Base-by-base conservation (phyloP, 2,888 invertebrate species). In the Athalia rosae region DNA sequence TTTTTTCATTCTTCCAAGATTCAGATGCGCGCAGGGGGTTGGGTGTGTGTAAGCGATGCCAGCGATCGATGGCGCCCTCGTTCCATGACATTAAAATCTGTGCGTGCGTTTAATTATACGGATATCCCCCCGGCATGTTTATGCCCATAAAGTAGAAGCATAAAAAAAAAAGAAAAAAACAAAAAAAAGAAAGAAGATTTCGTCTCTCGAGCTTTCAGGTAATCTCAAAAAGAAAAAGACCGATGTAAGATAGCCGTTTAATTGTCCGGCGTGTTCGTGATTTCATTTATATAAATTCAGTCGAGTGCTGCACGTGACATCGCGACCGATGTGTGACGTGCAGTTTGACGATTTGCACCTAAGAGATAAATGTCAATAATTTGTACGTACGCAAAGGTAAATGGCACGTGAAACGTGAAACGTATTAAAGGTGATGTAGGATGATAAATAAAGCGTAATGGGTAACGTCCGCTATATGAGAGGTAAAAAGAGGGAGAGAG, bases 391-490 rank as follows among this genome's bases (percentile, higher is more conserved):
- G 71, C 43, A 71, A 71, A 58, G 71, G 71, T 71, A 58, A 71
- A 71, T 71, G 71, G 43, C 71, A 58, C 71, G 71, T 71, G 71
- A 58, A 71, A 71, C 71, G 71, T 71, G 58, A 71, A 71, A 71
- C 71, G 74, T 74, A 74, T 74, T 62, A 62, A 74, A 61, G 74
- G 48, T 74, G 74, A 74, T 74, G 61, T 74, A 74, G 48, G 43
- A 63, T 48, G 77, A 73, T 64, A 64, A 69, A 79, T 71, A 77
- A 76, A 74, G 67, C 74, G 78, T 78, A 79, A 78, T 62, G 78
- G 71, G 79, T 78, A 50, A 50, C 53, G 69, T 59, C 59, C 15
- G 59, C 58, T 56, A 62, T 56, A 62, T 73, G 58, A 64, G 79
- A 77, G 76, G 56, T 56, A 28, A 28, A 28, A 28, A 28, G 28